Evolutionary conservation across 92 coral and sea anemone genomes (phyloP).

Genomic region (Epizoanthus ramosus): DNA sequence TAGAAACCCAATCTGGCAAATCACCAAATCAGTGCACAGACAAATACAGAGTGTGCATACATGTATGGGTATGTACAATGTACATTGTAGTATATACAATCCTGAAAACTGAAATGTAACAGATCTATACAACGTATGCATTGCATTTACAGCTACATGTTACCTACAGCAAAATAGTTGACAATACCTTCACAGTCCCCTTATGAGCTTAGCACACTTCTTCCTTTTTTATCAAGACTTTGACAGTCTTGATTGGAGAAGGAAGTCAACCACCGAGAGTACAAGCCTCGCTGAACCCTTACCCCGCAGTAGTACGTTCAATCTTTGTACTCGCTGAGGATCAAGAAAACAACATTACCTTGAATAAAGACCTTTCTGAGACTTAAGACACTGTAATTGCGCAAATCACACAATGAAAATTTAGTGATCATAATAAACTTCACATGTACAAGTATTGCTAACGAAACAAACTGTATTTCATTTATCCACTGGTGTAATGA

Average conservation of each 20-base stretch:
- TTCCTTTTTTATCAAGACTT: slow-evolving; percentile 95
- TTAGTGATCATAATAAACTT: neutral
- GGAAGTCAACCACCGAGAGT: slow-evolving; percentile 88
- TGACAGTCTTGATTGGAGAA: slow-evolving; percentile 86
- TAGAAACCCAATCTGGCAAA: no score
- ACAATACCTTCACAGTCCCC: slow-evolving; percentile 24
- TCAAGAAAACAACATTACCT: slow-evolving; percentile 31
- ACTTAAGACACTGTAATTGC: neutral
- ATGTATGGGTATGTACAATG: no score
- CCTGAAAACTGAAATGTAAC: neutral
- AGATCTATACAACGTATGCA: neutral
- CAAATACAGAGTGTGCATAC: no score
- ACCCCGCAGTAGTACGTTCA: slow-evolving; percentile 11
- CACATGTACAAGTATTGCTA: no score
- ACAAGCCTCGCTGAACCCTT: slow-evolving; percentile 19
- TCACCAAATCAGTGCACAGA: no score
- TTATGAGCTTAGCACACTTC: slow-evolving; percentile 31
- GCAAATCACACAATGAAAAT: neutral
- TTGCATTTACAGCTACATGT: neutral
- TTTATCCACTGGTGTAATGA: no score
- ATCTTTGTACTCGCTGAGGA: slow-evolving; percentile 33
- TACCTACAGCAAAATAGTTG: slow-evolving; percentile 12
- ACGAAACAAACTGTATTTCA: no score
- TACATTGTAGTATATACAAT: no score
- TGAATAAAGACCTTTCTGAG: neutral